Evolutionary conservation across 1,140 invertebrate genomes (phyloP), one percentile per base, ranked within the genome.

Genomic region (Cecropterus lyciades): DNA sequence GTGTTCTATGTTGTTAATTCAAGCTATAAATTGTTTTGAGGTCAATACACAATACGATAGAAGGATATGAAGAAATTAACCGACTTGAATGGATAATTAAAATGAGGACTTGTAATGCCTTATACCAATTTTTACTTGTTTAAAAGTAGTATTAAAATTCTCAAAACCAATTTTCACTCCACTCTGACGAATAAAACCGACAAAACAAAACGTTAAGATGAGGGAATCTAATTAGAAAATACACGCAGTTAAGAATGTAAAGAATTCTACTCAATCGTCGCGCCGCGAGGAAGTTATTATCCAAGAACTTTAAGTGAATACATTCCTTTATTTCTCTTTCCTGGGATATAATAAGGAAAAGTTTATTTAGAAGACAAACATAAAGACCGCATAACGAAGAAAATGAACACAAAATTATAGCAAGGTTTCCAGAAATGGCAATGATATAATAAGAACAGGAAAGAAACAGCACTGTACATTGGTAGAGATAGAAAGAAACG

Each of bases 201-300:
- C 27, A 5, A 48, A 60, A 48, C 4, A 16, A 33, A 48, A 46
- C 33, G 42, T 11, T 45, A 9, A 33, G 27, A 59, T 46, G 10
- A 10, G 46, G 45, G 27, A 49, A 62, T 48, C 33, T 60, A 60
- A 48, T 48, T 48, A 60, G 14, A 30, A 60, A 60, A 24, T 60
- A 49, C 45, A 20, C 11, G 45, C 15, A 37, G 14, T 20, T 17
- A 17, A 16, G 27, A 37, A 60, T 60, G 27, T 42, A 59, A 59
- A 14, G 27, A 33, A 59, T 59, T 33, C 56, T 15, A 20, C 16
- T 33, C 9, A 62, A 51, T 49, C 59, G 27, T 16, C 15, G 59
- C 46, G 17, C 33, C 55, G 48, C 48, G 9, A 30, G 48, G 59
- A 62, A 62, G 30, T 42, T 51, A 42, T 62, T 51, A 51, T 42